Conservation (phyloP, 2,113 vertebrate species). For the Callorhinus ursinus region DNA sequence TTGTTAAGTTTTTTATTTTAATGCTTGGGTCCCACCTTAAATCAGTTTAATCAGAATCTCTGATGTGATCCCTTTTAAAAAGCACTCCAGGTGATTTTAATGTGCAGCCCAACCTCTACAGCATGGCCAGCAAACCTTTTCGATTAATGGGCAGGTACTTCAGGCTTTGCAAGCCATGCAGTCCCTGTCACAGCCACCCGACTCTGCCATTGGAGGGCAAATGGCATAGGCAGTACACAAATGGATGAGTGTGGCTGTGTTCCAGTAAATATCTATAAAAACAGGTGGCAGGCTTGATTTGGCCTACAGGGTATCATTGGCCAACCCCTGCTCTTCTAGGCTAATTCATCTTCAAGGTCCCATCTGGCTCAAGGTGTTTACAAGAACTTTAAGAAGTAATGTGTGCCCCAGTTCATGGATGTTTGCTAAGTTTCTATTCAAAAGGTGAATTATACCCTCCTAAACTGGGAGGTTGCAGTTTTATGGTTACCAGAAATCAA, state of each 20-base stretch:
- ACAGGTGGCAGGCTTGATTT: not conserved
- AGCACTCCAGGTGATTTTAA: not conserved
- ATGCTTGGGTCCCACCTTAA: not conserved
- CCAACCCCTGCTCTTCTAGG: not conserved
- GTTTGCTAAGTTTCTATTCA: conserved; percentile 12
- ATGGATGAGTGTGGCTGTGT: not conserved
- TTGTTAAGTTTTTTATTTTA: not conserved
- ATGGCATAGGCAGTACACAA: not conserved
- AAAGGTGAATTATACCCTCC: not conserved
- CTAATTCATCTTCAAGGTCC: not conserved
- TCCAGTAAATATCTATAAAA: not conserved
- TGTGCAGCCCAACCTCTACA: not conserved
- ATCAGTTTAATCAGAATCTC: not conserved
- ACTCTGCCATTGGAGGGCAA: not conserved
- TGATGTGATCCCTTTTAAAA: not conserved
- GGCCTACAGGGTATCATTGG: not conserved
- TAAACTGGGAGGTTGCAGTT: not conserved
- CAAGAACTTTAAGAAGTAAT: not conserved
- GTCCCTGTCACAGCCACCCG: not conserved
- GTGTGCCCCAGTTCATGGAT: not conserved
- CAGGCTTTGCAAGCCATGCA: not conserved
- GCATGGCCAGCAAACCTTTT: not conserved
- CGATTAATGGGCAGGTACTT: not conserved
- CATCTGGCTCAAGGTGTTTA: not conserved
- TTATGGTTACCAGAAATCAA: not conserved